Evolutionary conservation across 2,797 vertebrate species (phyloP).

Genomic region (Pantherophis alleghaniensis): DNA sequence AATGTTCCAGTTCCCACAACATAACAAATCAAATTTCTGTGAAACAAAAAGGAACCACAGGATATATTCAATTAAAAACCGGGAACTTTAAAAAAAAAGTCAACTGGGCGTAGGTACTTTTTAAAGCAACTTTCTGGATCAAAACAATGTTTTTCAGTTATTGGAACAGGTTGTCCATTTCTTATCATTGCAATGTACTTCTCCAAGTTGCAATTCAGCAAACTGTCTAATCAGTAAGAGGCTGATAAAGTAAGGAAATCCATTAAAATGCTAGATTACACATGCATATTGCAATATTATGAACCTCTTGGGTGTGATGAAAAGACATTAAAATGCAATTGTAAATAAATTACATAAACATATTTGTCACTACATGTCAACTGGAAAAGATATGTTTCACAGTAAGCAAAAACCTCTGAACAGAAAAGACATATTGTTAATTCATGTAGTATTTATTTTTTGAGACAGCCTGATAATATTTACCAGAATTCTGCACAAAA

Average conservation of each 20-base stretch:
- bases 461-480: slow-evolving; percentile 23
- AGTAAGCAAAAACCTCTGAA: slow-evolving; percentile 27
- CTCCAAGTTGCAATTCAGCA: slow-evolving; percentile 1
- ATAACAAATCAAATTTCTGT: not conserved
- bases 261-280: not conserved
- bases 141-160: not conserved
- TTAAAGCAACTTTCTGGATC: not conserved
- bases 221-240: not conserved
- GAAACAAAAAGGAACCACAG: not conserved
- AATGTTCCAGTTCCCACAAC: no score
- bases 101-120: not conserved
- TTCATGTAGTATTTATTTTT: slow-evolving; percentile 14
- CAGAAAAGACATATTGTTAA: slow-evolving; percentile 31
- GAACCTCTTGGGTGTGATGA: not conserved
- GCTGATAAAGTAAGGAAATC: not conserved
- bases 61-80: not conserved
- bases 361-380: not conserved
- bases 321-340: not conserved
- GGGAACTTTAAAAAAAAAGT: not conserved
- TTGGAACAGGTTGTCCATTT: not conserved
- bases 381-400: slow-evolving; percentile 31
- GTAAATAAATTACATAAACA: slow-evolving; percentile 10
- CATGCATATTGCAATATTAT: not conserved
- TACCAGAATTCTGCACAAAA: slow-evolving; percentile 35
- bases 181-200: not conserved